Evolutionary conservation across 1,140 invertebrate species (phyloP), one percentile per base, ranked within the genome.

Genomic region (Nylanderia fulva): DNA sequence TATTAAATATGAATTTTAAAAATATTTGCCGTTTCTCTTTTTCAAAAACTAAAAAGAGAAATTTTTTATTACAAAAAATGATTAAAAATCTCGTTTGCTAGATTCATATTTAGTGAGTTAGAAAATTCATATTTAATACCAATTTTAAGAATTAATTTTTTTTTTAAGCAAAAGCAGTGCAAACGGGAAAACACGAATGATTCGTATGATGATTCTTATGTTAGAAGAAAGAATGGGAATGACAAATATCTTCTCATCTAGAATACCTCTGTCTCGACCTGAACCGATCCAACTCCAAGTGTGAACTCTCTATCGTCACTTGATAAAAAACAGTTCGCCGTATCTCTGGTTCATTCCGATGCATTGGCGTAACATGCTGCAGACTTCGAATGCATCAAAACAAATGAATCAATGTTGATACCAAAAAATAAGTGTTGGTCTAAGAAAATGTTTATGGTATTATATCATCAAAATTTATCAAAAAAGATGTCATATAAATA

Each of bases 251-350:
- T 84, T 68, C 85, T 87, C 90, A 89, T 90, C 88, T 86, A 89
- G 84, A 88, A 58, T 85, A 79, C 68, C 74, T 69, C 76, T 83
- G 87, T 61, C 76, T 87, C 88, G 66, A 85, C 85, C 87, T 84
- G 64, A 75, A 56, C 66, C 87, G 33, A 86, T 87, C 77, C 82
- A 84, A 61, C 84, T 88, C 86, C 90, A 84, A 90, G 90, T 90
- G 90, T 88, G 90, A 85, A 90, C 87, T 91, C 88, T 90, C 91
- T 84, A 85, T 89, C 90, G 89, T 91, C 91, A 90, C 89, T 91
- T 91, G 91, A 91, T 91, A 91, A 91, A 91, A 91, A 91, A 91
- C 86, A 91, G 86, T 88, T 79, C 85, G 85, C 69, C 87, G 87
- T 87, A 90, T 91, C 88, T 80, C 87, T 85, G 85, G 82, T 87